Base-by-base conservation (phyloP, 2,113 vertebrate genomes). In the Austrofundulus limnaeus region DNA sequence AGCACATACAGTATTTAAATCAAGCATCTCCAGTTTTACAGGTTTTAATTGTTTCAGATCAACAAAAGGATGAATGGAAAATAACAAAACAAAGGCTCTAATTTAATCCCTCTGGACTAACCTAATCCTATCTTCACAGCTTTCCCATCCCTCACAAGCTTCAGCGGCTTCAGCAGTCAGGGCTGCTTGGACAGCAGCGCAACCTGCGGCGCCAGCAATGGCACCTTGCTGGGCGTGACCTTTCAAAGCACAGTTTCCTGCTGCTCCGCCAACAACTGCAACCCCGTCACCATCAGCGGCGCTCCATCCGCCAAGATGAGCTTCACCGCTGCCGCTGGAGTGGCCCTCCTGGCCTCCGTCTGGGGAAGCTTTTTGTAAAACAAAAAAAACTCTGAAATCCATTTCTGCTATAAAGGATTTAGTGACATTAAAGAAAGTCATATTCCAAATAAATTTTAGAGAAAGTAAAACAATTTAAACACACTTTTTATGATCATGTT, bases 201-300 rank as follows among this genome's bases (percentile, higher is more conserved):
- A 0, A 0, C 0, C 7, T 92, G 90, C 69, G 84, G 81, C 43
- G 0, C 0, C 0, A 82, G 69, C 19, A 0, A 1, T 0, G 0
- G 0, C 6, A 61, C 23, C 8, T 0, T 89, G 10, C 5, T 88
- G 15, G 24, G 47, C 0, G 0, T 69, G 2, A 0, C 0, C 1
- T 86, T 70, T 45, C 0, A 0, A 0, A 0, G 37, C 13, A 0
- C 0, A 0, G 0, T 20, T 0, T 0, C 0, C 0, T 92, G 91
- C 71, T 92, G 91, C 66, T 15, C 2, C 1, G 16, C 74, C 0
- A 10, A 88, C 69, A 62, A 28, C 0, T 92, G 90, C 79, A 91
- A 91, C 89, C 56, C 87, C 0, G 0, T 50, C 8, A 0, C 1
- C 0, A 0, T 59, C 31, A 78, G 0, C 10, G 56, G 68, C 0